Conservation (phyloP, 2,113 vertebrate species). For the Promerops cafer region DNA sequence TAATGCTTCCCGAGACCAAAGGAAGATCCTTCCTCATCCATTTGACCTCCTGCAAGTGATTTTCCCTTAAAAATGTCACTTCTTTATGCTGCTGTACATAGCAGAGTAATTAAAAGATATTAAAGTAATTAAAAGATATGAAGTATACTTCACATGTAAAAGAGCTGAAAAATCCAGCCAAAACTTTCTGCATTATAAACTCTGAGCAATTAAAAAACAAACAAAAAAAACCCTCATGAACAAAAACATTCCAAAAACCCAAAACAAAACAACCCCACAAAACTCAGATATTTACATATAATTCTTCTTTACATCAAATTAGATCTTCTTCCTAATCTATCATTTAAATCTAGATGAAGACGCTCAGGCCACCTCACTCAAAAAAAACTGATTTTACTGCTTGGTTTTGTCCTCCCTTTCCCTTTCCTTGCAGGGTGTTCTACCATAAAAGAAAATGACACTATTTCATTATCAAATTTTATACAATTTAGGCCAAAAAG, state of each 20-base stretch:
- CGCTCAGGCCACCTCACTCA: background rate
- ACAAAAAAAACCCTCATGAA: background rate
- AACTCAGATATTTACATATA: background rate
- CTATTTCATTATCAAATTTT: background rate
- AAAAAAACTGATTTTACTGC: background rate
- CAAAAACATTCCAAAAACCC: accelerated
- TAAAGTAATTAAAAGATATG: background rate
- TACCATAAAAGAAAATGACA: background rate
- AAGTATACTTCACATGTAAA: background rate
- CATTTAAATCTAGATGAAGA: background rate
- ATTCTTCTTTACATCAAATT: background rate
- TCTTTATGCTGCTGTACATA: background rate
- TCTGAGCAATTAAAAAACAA: background rate
- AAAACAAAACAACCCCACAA: background rate
- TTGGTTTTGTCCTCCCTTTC: too few species aligned
- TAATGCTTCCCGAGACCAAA: background rate
- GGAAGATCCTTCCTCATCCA: background rate
- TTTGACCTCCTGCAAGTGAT: background rate
- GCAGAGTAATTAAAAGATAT: background rate
- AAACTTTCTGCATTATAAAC: background rate
- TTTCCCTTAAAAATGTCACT: background rate
- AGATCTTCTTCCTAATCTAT: background rate
- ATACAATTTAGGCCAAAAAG: background rate
- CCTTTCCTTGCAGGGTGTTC: background rate
- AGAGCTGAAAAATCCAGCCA: background rate